These are phyloP conservation scores for Paratrypauchen microcephalus DNA, from an alignment of 2,797 vertebrate genomes.

Conservation along the genomic window DNA sequence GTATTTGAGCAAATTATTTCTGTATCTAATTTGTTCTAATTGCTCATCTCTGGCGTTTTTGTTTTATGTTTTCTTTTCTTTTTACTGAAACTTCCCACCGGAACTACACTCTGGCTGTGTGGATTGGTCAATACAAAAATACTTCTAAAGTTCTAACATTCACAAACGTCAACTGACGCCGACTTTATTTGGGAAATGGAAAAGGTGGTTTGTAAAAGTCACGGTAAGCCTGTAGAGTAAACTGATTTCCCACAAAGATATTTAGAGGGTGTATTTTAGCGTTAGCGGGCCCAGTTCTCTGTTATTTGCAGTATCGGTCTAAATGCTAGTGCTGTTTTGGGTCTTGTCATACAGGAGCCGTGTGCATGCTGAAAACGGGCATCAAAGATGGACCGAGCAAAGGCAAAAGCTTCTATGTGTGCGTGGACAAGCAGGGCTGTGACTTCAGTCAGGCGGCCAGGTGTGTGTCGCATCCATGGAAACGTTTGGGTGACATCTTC, in stretches of 20 bases:
- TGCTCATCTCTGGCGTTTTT: not conserved
- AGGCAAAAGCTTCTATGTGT: slow-evolving; percentile 92
- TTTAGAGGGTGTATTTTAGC: not conserved
- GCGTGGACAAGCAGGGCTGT: slow-evolving; percentile 74
- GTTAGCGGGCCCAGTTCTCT: not conserved
- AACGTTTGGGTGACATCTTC: not conserved
- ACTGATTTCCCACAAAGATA: not conserved
- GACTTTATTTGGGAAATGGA: slow-evolving; percentile 62
- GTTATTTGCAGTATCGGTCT: not conserved
- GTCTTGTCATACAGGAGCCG: slow-evolving; percentile 58
- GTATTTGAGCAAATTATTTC: not conserved
- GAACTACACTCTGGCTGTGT: not conserved
- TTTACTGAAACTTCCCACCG: slow-evolving; percentile 20
- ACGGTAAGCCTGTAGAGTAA: slow-evolving; percentile 62
- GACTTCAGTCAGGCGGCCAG: slow-evolving; percentile 72
- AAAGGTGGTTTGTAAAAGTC: slow-evolving; percentile 60
- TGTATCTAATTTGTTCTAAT: not conserved
- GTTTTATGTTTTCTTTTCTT: not conserved
- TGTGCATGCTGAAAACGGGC: slow-evolving; percentile 90
- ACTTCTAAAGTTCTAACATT: accelerated
- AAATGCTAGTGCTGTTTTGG: not conserved
- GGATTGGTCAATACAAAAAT: slow-evolving; percentile 59
- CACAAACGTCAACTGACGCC: not conserved
- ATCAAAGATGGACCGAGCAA: slow-evolving; percentile 86
- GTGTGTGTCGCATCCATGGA: slow-evolving; percentile 50